Percentiles rank a stretch among this genome's conserved stretches.
Evolutionary conservation across 2,797 vertebrate species (phyloP).

Genomic region (Pseudochaenichthys georgianus): DNA sequence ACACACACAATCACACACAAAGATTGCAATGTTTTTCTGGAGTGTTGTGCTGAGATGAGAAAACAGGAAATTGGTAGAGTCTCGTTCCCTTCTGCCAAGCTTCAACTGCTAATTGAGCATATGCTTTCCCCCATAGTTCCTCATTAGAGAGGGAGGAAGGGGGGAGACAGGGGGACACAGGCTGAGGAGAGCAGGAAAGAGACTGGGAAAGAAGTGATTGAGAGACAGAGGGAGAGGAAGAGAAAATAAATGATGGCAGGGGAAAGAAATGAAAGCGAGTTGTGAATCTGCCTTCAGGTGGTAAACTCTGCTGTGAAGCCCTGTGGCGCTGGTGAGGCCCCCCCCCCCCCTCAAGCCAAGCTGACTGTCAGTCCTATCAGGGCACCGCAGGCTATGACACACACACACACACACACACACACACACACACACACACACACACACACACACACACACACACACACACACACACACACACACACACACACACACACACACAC

Average conservation of each 20-base stretch:
- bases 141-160: constrained; percentile 49
- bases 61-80: constrained; percentile 61
- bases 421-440: no score
- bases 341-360: constrained; percentile 10
- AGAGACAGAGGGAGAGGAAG: constrained; percentile 9
- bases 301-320: constrained; percentile 34
- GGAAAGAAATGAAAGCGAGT: constrained; percentile 13
- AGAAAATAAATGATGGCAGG: constrained; percentile 19
- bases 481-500: constrained; percentile 11
- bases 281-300: constrained; percentile 39
- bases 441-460: no score
- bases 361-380: constrained; percentile 12
- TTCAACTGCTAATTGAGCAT: constrained; percentile 69
- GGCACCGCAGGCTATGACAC: background rate
- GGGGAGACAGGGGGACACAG: background rate
- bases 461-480: no score
- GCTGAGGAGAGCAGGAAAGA: background rate
- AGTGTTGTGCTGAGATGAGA: constrained; percentile 46
- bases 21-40: constrained; percentile 15
- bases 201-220: constrained; percentile 23
- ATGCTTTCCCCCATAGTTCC: constrained; percentile 58
- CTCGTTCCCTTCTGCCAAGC: constrained; percentile 57
- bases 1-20: constrained; percentile 8
- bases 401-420: no score
- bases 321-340: constrained; percentile 2